Evolutionary conservation across 2,888 invertebrate species (phyloP).

Genomic region (Nemapogon koenigi): DNA sequence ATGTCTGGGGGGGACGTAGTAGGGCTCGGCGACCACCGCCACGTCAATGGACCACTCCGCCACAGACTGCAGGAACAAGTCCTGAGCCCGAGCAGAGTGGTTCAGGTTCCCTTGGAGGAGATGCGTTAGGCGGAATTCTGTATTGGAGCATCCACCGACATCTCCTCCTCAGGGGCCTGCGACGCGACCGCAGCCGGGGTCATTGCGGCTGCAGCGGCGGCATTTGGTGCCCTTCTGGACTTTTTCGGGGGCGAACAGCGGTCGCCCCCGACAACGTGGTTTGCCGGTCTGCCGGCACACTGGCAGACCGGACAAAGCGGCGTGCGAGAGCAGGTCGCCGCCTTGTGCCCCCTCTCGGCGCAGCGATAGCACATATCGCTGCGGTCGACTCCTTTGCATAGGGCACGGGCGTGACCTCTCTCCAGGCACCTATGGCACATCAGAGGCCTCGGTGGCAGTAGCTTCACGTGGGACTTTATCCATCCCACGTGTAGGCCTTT

Average conservation of each 20-base stretch:
- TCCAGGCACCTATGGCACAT: slow-evolving; percentile 5
- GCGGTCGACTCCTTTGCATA: background rate
- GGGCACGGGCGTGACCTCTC: background rate
- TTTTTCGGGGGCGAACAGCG: background rate
- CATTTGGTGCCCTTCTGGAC: background rate
- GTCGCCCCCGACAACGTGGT: background rate
- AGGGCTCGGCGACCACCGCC: slow-evolving; percentile 7
- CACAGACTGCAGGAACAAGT: slow-evolving; percentile 14
- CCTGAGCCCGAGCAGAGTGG: slow-evolving; percentile 16
- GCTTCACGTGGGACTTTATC: slow-evolving; percentile 1
- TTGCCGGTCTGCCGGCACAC: background rate
- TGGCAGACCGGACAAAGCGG: background rate
- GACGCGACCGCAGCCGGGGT: background rate
- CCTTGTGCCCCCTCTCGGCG: slow-evolving; percentile 1
- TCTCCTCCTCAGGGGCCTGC: background rate
- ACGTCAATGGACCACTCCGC: slow-evolving; percentile 16
- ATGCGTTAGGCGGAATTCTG: no score
- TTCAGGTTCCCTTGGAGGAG: slow-evolving; percentile 16
- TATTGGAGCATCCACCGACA: background rate
- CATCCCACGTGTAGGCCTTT: slow-evolving; percentile 3
- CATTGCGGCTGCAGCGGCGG: background rate
- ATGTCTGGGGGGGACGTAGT: no score
- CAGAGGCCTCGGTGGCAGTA: background rate
- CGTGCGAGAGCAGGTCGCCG: background rate
- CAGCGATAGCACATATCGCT: slow-evolving; percentile 6